Evolutionary conservation across 2,113 vertebrate species (phyloP).

Genomic region (Argyrosomus japonicus): DNA sequence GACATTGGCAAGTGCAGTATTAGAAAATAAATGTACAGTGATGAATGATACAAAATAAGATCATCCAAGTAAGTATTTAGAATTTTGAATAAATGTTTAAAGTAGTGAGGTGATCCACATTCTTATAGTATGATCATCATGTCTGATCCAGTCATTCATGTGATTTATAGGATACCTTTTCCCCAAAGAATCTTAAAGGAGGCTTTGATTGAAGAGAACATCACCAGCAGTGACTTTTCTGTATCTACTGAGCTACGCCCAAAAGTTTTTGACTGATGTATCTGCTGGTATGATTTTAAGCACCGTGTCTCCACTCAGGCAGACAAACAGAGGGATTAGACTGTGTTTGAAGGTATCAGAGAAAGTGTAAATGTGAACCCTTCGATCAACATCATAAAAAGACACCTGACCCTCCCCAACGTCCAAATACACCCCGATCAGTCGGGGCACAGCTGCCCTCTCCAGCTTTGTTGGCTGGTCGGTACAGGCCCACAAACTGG

Average conservation of each 20-base stretch:
- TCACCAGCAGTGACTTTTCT: too few relatives aligned
- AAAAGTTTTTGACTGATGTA: background rate
- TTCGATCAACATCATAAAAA: conserved; percentile 7
- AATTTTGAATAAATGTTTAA: background rate
- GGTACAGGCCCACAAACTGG: conserved; percentile 9
- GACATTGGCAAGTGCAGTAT: background rate
- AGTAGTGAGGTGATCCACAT: background rate
- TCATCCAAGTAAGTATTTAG: background rate
- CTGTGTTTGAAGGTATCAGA: conserved; percentile 1
- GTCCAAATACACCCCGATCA: conserved; percentile 23
- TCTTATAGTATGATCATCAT: background rate
- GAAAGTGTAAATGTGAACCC: conserved; percentile 28
- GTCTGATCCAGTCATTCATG: background rate
- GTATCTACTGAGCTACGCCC: too few relatives aligned
- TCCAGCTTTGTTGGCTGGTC: background rate
- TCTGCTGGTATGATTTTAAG: conserved; percentile 6
- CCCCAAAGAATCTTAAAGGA: background rate
- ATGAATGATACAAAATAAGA: background rate
- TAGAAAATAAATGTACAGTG: background rate
- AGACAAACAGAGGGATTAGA: conserved; percentile 10
- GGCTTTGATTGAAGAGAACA: background rate
- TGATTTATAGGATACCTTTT: background rate
- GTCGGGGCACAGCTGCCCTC: background rate
- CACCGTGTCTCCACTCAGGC: background rate
- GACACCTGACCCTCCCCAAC: conserved; percentile 26